Base-by-base conservation (phyloP, 2,797 vertebrate species). In the Brotula barbata region DNA sequence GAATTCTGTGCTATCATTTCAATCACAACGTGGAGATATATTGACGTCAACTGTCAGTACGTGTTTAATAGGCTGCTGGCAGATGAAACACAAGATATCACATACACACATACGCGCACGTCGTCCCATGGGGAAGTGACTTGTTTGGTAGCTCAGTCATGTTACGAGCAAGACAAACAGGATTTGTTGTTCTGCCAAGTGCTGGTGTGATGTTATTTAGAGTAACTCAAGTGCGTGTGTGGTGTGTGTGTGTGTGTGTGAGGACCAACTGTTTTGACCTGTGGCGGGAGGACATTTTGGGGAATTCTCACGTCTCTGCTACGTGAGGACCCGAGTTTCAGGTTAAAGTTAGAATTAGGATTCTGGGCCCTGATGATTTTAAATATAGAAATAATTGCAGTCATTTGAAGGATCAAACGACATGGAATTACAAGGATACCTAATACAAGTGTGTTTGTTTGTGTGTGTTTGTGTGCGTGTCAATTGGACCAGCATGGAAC, bases 151-250 rank as follows among this genome's bases (percentile, higher is more conserved):
- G 64, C 40, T 37, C 19, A 54, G 72, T 69, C 39, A 69, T 53
- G 56, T 44, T 62, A 54, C 68, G 55, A 54, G 63, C 51, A 20
- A 68, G 40, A 72, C 63, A 64, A 73, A 57, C 70, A 37, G n/a
- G 46, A 69, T 75, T 43, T 60, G 56, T 28, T 58, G 36, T 41
- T 34, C 54, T 50, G 63, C 76, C 62, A 62, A 58, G 46, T 42
- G 39, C 39, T 62, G 53, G 28, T 69, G 46, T 51, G 12, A 36
- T 36, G 47, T 31, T 21, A 49, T 31, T 31, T 15, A 0, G 31
- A 37, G 58, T 16, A 21, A 55, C 31, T 41, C 20, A 16, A 47
- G 9, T 17, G 16, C 16, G 50, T 52, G 17, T 55, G 13, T 53
- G 3, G 7, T 42, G 15, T 46, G n/a, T 19, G 0, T 57, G 49